Conservation (phyloP, 2,113 vertebrate genomes). For the pig (Sus scrofa) region T2T-Sscrofa CM000825.6:81594501-81595000, state of each 20-base stretch:
- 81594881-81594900: neutral
- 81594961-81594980: slow-evolving; percentile 34
- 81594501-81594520: neutral
- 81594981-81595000: neutral
- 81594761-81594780: slow-evolving; percentile 44
- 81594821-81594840: neutral
- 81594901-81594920: neutral
- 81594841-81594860: neutral
- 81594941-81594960: neutral
- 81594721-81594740: slow-evolving; percentile 50
- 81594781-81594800: neutral
- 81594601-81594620: slow-evolving; percentile 69
- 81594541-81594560: neutral
- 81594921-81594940: neutral
- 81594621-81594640: neutral
- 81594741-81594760: neutral
- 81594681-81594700: neutral
- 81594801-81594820: neutral
- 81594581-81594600: slow-evolving; percentile 43
- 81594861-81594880: neutral
- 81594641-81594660: neutral
- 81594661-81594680: neutral
- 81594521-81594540: slow-evolving; percentile 48
- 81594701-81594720: neutral
- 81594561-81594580: slow-evolving; percentile 68